These are phyloP conservation scores for Suncus etruscus DNA, from an alignment of 2,113 vertebrate genomes.

Conservation along the genomic window DNA sequence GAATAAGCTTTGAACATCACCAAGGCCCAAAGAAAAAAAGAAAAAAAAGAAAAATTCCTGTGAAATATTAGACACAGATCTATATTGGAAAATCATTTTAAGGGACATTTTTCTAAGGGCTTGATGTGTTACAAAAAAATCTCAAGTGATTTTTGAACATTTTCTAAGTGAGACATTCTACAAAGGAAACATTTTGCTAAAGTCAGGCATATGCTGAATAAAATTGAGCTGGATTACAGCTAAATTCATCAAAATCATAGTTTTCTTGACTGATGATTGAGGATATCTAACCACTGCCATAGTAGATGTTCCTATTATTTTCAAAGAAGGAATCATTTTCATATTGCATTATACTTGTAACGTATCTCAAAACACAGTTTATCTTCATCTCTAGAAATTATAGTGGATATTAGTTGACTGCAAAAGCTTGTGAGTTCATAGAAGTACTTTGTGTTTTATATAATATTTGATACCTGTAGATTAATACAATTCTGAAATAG, in stretches of 20 bases:
- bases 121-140: too few relatives aligned
- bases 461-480: not conserved
- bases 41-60: too few relatives aligned
- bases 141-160: too few relatives aligned
- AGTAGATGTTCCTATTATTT: not conserved
- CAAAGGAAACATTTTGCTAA: not conserved
- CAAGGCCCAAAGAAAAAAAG: too few relatives aligned
- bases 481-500: not conserved
- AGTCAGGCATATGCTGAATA: not conserved
- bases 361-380: not conserved
- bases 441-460: not conserved
- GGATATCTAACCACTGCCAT: not conserved
- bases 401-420: not conserved
- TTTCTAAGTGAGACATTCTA: too few relatives aligned
- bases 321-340: not conserved
- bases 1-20: too few relatives aligned
- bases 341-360: not conserved
- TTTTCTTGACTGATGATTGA: not conserved
- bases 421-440: constrained; percentile 26
- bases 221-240: not conserved
- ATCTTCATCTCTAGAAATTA: constrained; percentile 11
- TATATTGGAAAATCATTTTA: not conserved
- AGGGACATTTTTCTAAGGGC: not conserved
- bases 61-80: not conserved
- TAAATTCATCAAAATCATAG: not conserved